A percentile compares a stretch with the other conserved stretches of the same genome.
These are phyloP conservation scores for Cabera pusaria DNA, from an alignment of 2,888 invertebrate species.

Conservation along the genomic window DNA sequence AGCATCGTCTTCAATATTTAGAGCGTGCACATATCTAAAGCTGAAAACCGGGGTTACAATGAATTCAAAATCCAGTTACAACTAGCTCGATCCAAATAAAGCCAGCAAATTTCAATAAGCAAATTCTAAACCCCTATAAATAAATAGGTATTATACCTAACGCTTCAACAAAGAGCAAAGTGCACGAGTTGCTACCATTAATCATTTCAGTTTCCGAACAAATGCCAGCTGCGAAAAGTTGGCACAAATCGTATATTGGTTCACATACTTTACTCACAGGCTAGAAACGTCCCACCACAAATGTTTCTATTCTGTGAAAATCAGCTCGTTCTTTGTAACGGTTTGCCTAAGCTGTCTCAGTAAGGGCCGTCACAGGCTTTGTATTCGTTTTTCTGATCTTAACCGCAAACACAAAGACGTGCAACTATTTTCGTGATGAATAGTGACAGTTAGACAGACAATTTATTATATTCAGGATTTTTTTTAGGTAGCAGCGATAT, in stretches of 20 bases:
- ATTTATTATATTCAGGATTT: slow-evolving; percentile 41
- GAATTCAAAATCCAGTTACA: slow-evolving; percentile 1
- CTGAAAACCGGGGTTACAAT: no score
- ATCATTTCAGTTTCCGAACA: slow-evolving; percentile 60
- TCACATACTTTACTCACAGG: slow-evolving; percentile 39
- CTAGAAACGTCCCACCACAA: slow-evolving; percentile 16
- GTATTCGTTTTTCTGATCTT: slow-evolving; percentile 41
- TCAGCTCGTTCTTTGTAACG: no score
- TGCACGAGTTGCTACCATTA: slow-evolving; percentile 58
- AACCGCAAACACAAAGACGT: slow-evolving; percentile 41
- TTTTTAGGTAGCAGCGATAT: slow-evolving; percentile 2
- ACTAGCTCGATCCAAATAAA: not conserved
- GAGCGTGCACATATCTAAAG: no score
- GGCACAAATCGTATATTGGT: slow-evolving; percentile 48
- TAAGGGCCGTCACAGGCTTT: no score
- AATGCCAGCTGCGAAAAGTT: slow-evolving; percentile 53
- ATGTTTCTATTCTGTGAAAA: slow-evolving; percentile 5
- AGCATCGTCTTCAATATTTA: no score
- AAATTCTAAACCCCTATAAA: slow-evolving; percentile 39
- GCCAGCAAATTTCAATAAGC: slow-evolving; percentile 28
- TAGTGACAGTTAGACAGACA: slow-evolving; percentile 44
- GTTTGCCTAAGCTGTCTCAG: no score
- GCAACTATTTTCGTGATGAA: slow-evolving; percentile 44
- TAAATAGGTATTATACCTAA: slow-evolving; percentile 36
- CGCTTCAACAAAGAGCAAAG: slow-evolving; percentile 51